Base-by-base conservation (phyloP, 2,113 vertebrate species). In the Tichodroma muraria region DNA sequence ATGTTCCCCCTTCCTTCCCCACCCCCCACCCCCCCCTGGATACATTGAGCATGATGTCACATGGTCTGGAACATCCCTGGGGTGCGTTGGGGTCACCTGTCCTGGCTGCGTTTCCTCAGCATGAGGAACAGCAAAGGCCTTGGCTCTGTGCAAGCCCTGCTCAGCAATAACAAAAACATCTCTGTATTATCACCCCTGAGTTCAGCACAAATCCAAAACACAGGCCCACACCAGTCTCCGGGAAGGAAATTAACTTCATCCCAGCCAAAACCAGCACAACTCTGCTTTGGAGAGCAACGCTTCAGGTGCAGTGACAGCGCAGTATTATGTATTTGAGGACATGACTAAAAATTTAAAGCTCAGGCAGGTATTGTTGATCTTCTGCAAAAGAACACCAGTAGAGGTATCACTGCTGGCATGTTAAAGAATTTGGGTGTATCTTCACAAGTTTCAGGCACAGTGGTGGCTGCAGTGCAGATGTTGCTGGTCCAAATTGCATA, bases 11-110 rank as follows among this genome's bases (percentile, higher is more conserved):
- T 7, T 49, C 15, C 20, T 44, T 40, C 17, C 1, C 25, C 33
- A n/a, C n/a, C n/a, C 8, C 4, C 4, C 8, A 2, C 33, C 9
- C 5, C 4, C 6, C 2, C 21, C 10, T 40, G 75, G 6, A 25
- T 18, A n/a, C 16, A 25, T 44, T 44, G 18, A 64, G 19, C 11
- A 8, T 20, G 18, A 10, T 30, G 37, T 8, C 52, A 28, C 17
- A 3, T 5, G 24, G 24, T 10, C 20, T 89, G 45, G 53, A 40
- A 38, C 3, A 6, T 12, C 38, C 45, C 38, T 53, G 6, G 38
- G 37, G 18, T 50, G 27, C 18, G 3, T 0, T 72, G 31, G 28
- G 20, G 21, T 47, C 56, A 30, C 20, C 49, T 27, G 20, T 56
- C 40, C 65, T 8, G 6, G 30, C 35, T 56, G 44, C 15, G 8